Evolutionary conservation across 2,113 vertebrate species (phyloP).

Genomic region (Muscicapa adusta): DNA sequence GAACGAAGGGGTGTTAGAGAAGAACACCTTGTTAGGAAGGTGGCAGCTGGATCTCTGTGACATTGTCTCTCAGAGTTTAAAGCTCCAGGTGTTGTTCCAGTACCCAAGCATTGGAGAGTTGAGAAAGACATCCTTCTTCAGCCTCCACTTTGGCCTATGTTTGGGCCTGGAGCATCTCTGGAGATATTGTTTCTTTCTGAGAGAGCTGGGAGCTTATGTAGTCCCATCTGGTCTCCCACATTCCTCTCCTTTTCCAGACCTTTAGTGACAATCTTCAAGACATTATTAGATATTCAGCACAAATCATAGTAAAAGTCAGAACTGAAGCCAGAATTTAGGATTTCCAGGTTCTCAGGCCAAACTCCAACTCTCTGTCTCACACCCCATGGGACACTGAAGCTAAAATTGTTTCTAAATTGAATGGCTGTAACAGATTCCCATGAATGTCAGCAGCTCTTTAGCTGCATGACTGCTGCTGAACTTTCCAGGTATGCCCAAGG

Average conservation of each 20-base stretch:
- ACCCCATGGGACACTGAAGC: not conserved
- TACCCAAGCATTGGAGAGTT: not conserved
- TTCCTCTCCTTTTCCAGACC: not conserved
- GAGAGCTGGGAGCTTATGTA: not conserved
- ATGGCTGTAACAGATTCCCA: constrained; percentile 39
- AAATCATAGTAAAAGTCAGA: not conserved
- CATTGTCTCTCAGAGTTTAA: not conserved
- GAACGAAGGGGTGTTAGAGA: accelerated
- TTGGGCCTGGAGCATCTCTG: not conserved
- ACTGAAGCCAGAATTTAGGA: not conserved
- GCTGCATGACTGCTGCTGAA: constrained; percentile 50
- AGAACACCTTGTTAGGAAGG: not conserved
- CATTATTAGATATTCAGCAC: not conserved
- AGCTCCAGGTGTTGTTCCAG: not conserved
- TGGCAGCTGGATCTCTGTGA: not conserved
- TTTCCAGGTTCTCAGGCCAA: not conserved
- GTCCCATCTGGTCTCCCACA: not conserved
- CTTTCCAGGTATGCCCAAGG: constrained; percentile 42
- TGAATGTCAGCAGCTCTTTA: constrained; percentile 62
- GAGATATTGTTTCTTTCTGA: not conserved
- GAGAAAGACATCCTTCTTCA: not conserved
- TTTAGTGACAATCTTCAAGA: not conserved
- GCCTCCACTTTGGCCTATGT: not conserved
- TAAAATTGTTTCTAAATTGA: constrained; percentile 35
- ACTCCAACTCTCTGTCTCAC: not conserved